phyloP scores from a whole-genome alignment of 2,888 invertebrate genomes.

The Malthinus flaveolus region DNA sequence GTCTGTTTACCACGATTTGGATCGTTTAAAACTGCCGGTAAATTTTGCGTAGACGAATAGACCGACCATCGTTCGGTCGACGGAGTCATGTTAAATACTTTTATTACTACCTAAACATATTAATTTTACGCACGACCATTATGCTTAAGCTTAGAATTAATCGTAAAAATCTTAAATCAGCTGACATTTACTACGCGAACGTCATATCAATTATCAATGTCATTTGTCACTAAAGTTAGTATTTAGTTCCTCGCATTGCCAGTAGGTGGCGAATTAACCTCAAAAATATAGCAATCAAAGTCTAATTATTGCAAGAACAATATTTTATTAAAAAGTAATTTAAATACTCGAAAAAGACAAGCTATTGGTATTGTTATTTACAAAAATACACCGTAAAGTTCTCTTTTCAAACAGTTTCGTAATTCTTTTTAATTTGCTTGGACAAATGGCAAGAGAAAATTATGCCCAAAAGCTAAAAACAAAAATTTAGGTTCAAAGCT shows the following conservation, averaged over 20 bases:
- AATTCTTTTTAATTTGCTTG: slow-evolving; percentile 71
- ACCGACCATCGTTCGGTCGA: slow-evolving; percentile 74
- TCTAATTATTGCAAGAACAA: no score
- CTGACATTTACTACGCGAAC: neutral
- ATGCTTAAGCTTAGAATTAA: neutral
- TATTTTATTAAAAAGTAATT: no score
- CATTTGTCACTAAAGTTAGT: no score
- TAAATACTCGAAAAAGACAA: no score
- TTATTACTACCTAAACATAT: slow-evolving; percentile 21
- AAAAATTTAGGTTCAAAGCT: no score
- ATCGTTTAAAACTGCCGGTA: slow-evolving; percentile 95
- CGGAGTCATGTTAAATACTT: slow-evolving; percentile 40
- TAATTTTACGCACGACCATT: slow-evolving; percentile 16
- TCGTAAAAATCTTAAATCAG: slow-evolving; percentile 3
- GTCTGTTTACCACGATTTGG: slow-evolving; percentile 88
- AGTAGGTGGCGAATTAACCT: no score
- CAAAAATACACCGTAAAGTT: neutral
- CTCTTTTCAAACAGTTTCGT: slow-evolving; percentile 31
- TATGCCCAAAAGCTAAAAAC: slow-evolving; percentile 69
- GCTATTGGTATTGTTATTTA: neutral
- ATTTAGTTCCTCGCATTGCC: no score
- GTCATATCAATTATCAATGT: neutral
- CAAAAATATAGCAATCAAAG: no score
- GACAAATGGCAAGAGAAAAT: slow-evolving; percentile 90
- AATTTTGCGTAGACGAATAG: slow-evolving; percentile 89